A percentile compares a stretch with the other conserved stretches of the same genome.
These are phyloP conservation scores for Andricus curvator DNA, from an alignment of 2,888 invertebrate species.

Conservation along the genomic window DNA sequence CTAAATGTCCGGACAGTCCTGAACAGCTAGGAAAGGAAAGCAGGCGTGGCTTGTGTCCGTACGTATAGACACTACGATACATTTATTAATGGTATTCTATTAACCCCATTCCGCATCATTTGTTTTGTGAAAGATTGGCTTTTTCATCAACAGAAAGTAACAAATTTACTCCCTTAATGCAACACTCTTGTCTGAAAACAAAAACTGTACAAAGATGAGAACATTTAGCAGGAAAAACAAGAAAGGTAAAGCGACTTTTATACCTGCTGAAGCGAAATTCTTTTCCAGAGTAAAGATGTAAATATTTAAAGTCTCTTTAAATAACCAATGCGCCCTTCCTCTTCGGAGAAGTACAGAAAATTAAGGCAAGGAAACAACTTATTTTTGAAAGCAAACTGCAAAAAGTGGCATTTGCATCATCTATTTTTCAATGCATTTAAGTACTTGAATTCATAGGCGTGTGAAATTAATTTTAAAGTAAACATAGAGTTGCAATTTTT, in stretches of 20 bases:
- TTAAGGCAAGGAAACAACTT: background rate
- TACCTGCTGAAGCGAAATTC: constrained; percentile 11
- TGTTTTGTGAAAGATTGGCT: background rate
- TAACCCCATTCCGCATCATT: background rate
- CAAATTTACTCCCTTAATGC: constrained; percentile 11
- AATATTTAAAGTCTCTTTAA: constrained; percentile 13
- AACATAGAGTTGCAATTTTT: no score
- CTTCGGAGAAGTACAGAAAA: background rate
- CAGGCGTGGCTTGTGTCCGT: no score
- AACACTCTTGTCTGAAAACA: background rate
- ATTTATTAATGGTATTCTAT: constrained; percentile 2
- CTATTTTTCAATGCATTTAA: background rate
- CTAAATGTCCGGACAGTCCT: no score
- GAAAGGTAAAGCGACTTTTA: constrained; percentile 1
- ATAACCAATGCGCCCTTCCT: constrained; percentile 19
- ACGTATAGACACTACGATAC: no score
- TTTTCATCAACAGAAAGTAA: background rate
- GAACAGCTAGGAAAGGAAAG: no score
- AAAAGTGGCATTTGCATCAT: background rate
- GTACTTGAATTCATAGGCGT: background rate
- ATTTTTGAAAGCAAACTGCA: constrained; percentile 18
- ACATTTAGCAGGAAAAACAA: constrained; percentile 4
- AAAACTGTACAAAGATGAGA: constrained; percentile 7
- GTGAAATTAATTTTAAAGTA: background rate
- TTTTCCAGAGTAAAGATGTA: constrained; percentile 14